Percentiles rank a stretch among this genome's conserved stretches.
Conservation (phyloP, 2,113 vertebrate species). For the Saguinus imperator region DNA sequence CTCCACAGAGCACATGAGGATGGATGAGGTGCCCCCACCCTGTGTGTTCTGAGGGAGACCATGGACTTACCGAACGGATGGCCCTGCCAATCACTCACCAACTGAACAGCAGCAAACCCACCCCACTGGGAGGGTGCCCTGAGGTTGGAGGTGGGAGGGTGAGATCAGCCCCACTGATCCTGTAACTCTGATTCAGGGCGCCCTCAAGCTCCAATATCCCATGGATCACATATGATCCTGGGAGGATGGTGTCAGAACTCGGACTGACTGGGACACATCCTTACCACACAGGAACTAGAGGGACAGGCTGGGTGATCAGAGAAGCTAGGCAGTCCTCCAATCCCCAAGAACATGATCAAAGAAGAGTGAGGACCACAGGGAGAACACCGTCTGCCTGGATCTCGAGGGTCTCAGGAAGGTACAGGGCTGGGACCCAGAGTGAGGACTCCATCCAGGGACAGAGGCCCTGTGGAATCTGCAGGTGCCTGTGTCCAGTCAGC, state of each 20-base stretch:
- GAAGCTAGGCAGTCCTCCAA: not conserved
- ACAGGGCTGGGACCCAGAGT: not conserved
- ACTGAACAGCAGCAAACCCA: not conserved
- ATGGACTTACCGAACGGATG: not conserved
- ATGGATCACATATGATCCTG: fast-evolving
- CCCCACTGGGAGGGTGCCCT: not conserved
- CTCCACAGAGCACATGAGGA: not conserved
- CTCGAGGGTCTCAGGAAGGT: not conserved
- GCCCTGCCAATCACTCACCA: not conserved
- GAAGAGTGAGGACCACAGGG: not conserved
- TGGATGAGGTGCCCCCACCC: not conserved
- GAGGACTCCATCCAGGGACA: fast-evolving
- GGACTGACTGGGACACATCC: no score
- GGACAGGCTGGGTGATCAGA: not conserved
- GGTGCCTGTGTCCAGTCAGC: not conserved
- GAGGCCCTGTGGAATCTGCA: not conserved
- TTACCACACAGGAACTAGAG: not conserved
- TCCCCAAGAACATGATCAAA: not conserved
- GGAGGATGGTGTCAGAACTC: not conserved
- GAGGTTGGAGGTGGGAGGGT: not conserved
- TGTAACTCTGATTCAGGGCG: fast-evolving
- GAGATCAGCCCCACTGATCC: not conserved
- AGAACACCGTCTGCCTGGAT: not conserved
- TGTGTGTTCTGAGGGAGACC: not conserved
- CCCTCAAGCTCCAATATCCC: not conserved